Percentiles rank a stretch among this genome's conserved stretches.
Conservation (phyloP, 37 sponge, comb jelly and placozoan genomes). For the Ephydatia muelleri region DNA sequence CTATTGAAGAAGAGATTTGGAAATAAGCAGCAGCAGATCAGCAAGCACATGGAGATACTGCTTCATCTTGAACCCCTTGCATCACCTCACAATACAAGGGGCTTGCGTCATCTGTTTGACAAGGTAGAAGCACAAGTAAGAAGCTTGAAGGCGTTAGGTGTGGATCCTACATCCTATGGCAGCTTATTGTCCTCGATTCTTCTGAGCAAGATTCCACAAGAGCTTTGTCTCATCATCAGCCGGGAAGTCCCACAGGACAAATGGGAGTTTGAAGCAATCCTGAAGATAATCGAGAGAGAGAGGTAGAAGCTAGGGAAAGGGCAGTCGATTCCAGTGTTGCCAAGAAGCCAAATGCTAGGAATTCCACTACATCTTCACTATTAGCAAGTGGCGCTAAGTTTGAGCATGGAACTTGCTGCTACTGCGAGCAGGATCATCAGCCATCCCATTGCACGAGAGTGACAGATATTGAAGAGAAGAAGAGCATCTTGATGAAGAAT, state of each 20-base stretch:
- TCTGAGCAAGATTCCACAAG: slow-evolving; percentile 25
- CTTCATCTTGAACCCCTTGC: slow-evolving; percentile 14
- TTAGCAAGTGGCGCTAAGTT: neutral
- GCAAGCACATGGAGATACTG: slow-evolving; percentile 23
- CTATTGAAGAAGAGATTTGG: slow-evolving; percentile 25
- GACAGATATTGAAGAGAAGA: neutral
- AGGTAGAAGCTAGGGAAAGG: slow-evolving; percentile 33
- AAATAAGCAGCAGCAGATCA: slow-evolving; percentile 21
- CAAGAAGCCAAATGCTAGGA: neutral
- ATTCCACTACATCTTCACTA: neutral
- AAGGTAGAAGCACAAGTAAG: slow-evolving; percentile 20
- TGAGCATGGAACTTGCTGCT: neutral
- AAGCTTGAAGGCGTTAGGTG: slow-evolving; percentile 29
- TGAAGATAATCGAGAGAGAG: slow-evolving; percentile 19
- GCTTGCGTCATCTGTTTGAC: slow-evolving; percentile 27
- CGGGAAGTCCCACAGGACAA: slow-evolving; percentile 10
- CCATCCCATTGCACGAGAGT: neutral
- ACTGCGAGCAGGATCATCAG: neutral
- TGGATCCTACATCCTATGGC: slow-evolving; percentile 27
- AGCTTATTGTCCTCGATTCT: slow-evolving; percentile 26
- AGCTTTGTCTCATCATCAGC: slow-evolving; percentile 15
- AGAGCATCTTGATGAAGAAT: neutral
- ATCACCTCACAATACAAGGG: slow-evolving; percentile 16
- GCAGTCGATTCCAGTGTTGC: neutral
- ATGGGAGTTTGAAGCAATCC: slow-evolving; percentile 20